These are phyloP conservation scores for Drosophila navojoa DNA, from an alignment of 1,140 invertebrate genomes.

Conservation along the genomic window DNA sequence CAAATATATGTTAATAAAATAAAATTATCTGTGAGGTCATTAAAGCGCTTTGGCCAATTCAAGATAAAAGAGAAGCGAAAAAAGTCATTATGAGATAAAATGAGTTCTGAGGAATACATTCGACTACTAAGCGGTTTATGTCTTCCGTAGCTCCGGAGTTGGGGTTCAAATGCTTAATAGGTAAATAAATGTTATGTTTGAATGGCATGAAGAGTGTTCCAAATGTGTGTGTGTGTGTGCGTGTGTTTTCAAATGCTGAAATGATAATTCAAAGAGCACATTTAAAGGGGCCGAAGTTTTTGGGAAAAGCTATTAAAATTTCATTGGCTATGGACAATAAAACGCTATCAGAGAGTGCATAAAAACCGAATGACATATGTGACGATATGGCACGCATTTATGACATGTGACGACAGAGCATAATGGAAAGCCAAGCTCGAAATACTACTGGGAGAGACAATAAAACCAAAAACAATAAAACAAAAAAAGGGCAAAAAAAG, in stretches of 20 bases:
- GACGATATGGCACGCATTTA: slow-evolving; percentile 64
- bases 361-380: slow-evolving; percentile 66
- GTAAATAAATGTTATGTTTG: slow-evolving; percentile 4
- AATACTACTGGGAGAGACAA: not conserved
- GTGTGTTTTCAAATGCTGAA: not conserved
- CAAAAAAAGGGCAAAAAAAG: not conserved
- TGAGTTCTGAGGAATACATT: not conserved
- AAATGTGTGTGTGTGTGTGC: no score
- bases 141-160: not conserved
- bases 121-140: not conserved
- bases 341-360: slow-evolving; percentile 50
- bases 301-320: slow-evolving; percentile 45
- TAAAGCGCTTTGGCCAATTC: no score
- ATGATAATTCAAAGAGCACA: not conserved
- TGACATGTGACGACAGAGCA: slow-evolving; percentile 28
- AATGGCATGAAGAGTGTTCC: not conserved
- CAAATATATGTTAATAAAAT: no score
- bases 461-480: slow-evolving; percentile 1
- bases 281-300: not conserved
- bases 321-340: slow-evolving; percentile 52
- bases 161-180: not conserved
- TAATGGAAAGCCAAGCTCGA: not conserved
- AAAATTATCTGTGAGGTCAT: no score
- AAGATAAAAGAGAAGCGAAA: no score
- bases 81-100: no score